Percentiles rank a stretch among this genome's conserved stretches.
Conservation (phyloP, 2,797 vertebrate species). For the Gallirallus australis region DNA sequence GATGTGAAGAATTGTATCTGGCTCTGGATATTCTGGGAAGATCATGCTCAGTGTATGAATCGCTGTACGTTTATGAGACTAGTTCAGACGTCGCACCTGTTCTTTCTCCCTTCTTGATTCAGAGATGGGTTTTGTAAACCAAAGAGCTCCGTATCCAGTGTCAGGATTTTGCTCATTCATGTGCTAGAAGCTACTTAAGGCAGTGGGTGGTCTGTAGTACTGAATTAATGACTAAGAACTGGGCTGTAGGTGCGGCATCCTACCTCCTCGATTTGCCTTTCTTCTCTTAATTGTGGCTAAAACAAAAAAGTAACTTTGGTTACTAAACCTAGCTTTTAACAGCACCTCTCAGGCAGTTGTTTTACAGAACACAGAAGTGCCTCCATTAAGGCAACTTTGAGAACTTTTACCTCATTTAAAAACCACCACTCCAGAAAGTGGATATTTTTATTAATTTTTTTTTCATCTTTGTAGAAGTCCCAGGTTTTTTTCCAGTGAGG, state of each 20-base stretch:
- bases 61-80: rapidly evolving
- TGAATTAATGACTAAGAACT: neutral
- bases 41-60: neutral
- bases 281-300: neutral
- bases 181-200: neutral
- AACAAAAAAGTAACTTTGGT: neutral
- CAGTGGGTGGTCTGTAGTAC: neutral
- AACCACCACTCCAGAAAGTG: neutral
- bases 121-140: neutral
- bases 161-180: neutral
- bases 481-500: neutral
- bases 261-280: neutral
- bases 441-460: neutral
- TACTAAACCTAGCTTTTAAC: neutral
- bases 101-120: neutral
- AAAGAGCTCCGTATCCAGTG: neutral
- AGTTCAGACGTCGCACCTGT: neutral
- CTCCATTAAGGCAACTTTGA: neutral
- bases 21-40: neutral
- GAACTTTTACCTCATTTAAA: neutral
- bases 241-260: neutral
- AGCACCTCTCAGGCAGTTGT: neutral
- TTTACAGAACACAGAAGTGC: neutral
- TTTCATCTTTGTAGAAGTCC: neutral
- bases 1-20: neutral